Percentiles rank a stretch among this genome's conserved stretches.
These are phyloP conservation scores for Lucifuga dentata DNA, from an alignment of 2,113 vertebrate species.

Conservation along the genomic window DNA sequence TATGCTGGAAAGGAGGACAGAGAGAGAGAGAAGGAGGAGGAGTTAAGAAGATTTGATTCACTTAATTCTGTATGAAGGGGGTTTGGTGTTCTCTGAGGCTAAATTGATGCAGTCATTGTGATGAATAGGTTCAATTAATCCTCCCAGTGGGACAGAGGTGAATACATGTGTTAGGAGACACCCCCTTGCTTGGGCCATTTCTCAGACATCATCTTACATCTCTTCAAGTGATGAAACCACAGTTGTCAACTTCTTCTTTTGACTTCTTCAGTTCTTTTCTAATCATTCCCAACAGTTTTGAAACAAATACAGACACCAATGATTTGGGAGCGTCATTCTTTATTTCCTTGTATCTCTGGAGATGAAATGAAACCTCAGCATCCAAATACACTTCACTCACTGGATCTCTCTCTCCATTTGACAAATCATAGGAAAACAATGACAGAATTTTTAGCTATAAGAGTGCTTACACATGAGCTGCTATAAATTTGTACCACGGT, in stretches of 20 bases:
- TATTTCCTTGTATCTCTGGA: no score
- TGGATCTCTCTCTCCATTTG: no score
- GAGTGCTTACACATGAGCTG: no score
- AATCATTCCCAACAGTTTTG: background rate
- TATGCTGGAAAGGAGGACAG: background rate
- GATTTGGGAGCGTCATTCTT: no score
- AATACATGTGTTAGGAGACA: constrained; percentile 51
- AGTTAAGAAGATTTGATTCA: constrained; percentile 48
- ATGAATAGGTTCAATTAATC: constrained; percentile 72
- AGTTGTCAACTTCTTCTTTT: background rate
- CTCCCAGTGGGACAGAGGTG: constrained; percentile 34
- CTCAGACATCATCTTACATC: constrained; percentile 44
- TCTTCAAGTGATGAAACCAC: constrained; percentile 30
- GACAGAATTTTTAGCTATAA: no score
- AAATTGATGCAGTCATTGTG: constrained; percentile 71
- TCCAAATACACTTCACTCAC: no score
- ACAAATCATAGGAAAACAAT: no score
- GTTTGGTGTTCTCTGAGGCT: constrained; percentile 47
- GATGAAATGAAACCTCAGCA: no score
- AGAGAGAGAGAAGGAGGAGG: constrained; percentile 12
- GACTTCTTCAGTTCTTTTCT: background rate
- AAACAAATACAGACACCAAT: no score
- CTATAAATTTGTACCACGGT: no score
- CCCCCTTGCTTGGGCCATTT: constrained; percentile 43
- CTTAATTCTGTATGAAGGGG: constrained; percentile 47